These are phyloP conservation scores for Apamea crenata DNA, from an alignment of 2,888 invertebrate genomes.

Conservation along the genomic window DNA sequence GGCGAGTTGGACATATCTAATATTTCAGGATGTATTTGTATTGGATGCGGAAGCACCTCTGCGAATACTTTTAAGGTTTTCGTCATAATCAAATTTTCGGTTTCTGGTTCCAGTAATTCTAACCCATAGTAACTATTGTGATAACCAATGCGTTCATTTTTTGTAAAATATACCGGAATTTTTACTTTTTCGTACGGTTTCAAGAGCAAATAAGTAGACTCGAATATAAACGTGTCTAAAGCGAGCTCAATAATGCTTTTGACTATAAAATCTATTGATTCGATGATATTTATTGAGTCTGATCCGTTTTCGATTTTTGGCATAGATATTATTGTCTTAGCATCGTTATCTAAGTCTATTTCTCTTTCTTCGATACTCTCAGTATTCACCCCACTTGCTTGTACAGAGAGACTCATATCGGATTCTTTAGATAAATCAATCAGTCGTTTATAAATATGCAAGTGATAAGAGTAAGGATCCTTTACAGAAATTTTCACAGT, in stretches of 20 bases:
- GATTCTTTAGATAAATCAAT: constrained; percentile 68
- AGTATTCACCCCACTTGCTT: constrained; percentile 68
- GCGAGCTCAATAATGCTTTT: constrained; percentile 73
- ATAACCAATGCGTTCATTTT: constrained; percentile 78
- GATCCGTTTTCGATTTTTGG: constrained; percentile 23
- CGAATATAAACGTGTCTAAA: constrained; percentile 79
- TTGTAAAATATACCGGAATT: constrained; percentile 77
- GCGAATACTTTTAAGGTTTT: constrained; percentile 79
- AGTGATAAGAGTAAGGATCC: constrained; percentile 73
- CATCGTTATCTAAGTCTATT: background rate
- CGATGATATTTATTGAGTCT: constrained; percentile 60
- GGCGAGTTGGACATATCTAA: constrained; percentile 81
- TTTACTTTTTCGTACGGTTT: constrained; percentile 69
- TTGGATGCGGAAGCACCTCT: constrained; percentile 81
- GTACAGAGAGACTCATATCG: constrained; percentile 65
- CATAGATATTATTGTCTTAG: constrained; percentile 11
- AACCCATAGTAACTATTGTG: constrained; percentile 82
- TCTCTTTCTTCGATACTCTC: constrained; percentile 70
- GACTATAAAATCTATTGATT: constrained; percentile 70
- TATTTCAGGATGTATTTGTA: constrained; percentile 77
- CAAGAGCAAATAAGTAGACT: constrained; percentile 74
- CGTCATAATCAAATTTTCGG: constrained; percentile 68
- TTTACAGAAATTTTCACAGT: constrained; percentile 70
- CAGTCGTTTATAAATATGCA: constrained; percentile 76
- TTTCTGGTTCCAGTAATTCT: constrained; percentile 73